Evolutionary conservation across 2,888 invertebrate genomes (phyloP).

Genomic region (Andricus quercusramuli): DNA sequence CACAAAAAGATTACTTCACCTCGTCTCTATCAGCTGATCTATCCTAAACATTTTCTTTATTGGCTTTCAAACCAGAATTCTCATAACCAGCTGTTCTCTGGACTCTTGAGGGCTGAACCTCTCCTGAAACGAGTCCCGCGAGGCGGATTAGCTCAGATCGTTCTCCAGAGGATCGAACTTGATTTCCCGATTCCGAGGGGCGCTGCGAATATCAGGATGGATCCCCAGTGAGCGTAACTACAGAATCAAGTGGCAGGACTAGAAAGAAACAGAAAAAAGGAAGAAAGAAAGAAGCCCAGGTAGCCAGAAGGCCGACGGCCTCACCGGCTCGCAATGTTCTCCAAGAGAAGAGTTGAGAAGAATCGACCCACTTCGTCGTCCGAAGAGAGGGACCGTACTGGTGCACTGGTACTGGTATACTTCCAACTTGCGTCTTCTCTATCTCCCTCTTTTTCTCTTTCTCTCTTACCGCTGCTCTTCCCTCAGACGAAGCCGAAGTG

Average conservation of each 20-base stretch:
- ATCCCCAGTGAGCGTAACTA: slow-evolving; percentile 39
- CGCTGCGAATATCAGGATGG: slow-evolving; percentile 33
- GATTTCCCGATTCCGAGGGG: slow-evolving; percentile 43
- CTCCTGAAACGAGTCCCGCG: slow-evolving; percentile 5
- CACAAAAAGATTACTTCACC: too few species aligned
- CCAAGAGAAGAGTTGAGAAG: slow-evolving; percentile 64
- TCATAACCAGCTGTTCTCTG: not conserved
- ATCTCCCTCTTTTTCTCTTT: slow-evolving; percentile 55
- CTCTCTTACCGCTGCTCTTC: slow-evolving; percentile 54
- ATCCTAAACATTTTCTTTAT: not conserved
- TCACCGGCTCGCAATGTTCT: slow-evolving; percentile 59
- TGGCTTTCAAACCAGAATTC: not conserved
- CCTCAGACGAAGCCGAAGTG: slow-evolving; percentile 54
- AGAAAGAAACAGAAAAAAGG: slow-evolving; percentile 43
- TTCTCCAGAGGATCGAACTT: slow-evolving; percentile 31
- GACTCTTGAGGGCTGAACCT: not conserved
- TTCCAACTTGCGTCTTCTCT: slow-evolving; percentile 55
- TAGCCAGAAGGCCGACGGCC: slow-evolving; percentile 65
- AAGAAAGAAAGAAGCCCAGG: slow-evolving; percentile 51
- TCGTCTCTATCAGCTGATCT: too few species aligned
- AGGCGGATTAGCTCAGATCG: slow-evolving; percentile 17
- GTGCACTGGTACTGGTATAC: slow-evolving; percentile 60
- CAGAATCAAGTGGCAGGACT: slow-evolving; percentile 43
- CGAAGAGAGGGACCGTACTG: slow-evolving; percentile 71
- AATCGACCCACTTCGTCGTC: slow-evolving; percentile 70